Conservation (phyloP, 2,113 vertebrate species). For the Chrysemys picta region DNA sequence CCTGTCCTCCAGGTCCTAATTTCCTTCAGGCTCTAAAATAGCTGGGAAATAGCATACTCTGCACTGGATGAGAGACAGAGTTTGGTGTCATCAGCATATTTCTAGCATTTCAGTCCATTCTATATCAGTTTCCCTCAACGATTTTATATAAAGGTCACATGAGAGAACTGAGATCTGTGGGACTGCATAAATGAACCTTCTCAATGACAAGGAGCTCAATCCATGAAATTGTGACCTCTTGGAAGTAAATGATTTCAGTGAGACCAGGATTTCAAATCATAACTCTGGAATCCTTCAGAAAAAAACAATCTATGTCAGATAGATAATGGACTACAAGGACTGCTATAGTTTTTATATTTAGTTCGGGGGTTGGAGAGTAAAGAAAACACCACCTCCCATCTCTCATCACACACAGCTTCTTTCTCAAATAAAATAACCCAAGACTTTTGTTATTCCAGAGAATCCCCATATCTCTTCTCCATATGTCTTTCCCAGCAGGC, state of each 20-base stretch:
- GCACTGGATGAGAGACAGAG: background rate
- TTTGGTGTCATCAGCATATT: background rate
- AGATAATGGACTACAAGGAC: background rate
- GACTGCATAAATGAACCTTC: background rate
- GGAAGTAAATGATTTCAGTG: background rate
- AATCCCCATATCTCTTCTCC: background rate
- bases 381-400: background rate
- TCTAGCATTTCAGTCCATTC: background rate
- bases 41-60: background rate
- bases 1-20: background rate
- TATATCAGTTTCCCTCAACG: background rate
- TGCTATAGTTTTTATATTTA: background rate
- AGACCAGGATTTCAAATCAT: background rate
- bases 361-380: background rate
- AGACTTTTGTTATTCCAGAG: background rate
- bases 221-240: background rate
- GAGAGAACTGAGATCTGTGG: background rate
- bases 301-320: background rate
- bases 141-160: background rate
- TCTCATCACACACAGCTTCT: background rate
- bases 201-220: background rate
- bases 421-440: background rate
- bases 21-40: background rate
- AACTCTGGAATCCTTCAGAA: background rate
- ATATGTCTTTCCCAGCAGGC: background rate